Base-by-base conservation (phyloP, 2,797 vertebrate genomes). In the Semotilus atromaculatus region DNA sequence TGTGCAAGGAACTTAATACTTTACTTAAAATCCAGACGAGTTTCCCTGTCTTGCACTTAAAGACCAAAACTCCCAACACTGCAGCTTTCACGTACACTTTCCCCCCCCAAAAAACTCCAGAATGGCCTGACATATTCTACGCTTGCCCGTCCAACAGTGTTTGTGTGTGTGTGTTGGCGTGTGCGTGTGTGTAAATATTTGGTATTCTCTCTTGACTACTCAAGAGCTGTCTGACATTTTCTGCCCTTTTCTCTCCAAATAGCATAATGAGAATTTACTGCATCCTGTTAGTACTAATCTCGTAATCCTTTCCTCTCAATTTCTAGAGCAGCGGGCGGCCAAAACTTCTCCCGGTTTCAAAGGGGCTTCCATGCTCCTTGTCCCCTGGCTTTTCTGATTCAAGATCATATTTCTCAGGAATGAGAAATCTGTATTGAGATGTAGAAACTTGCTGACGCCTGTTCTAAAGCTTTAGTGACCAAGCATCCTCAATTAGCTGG, bases 221-320 rank as follows among this genome's bases (percentile, higher is more conserved):
- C 76, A 16, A 68, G 58, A 80, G 76, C 73, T 71, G 78, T 75
- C 70, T 83, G 87, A 85, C 82, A 82, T 84, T 82, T 86, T 86
- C 84, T 89, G 84, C 79, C 84, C 85, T 70, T 88, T 67, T 73
- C 80, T 79, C 80, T 91, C 89, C 84, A 90, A 91, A 88, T 26
- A 60, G 74, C 86, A 70, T 90, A 89, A 90, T 87, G 84, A 89
- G 81, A 83, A 86, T 90, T 88, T 87, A 87, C 89, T 90, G 90
- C 88, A 86, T 88, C 88, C 88, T 89, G 87, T 84, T 83, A 85
- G 67, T 86, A 89, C 86, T 88, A 84, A 89, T 87, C 86, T 86
- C 66, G 78, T 92, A 90, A 91, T 89, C 86, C 88, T 89, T 90
- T 91, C 88, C 88, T 90, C 85, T 83, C 80, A 53, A 70, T 86